Conservation (phyloP, 2,113 vertebrate species). For the Telmatochromis sp. region DNA sequence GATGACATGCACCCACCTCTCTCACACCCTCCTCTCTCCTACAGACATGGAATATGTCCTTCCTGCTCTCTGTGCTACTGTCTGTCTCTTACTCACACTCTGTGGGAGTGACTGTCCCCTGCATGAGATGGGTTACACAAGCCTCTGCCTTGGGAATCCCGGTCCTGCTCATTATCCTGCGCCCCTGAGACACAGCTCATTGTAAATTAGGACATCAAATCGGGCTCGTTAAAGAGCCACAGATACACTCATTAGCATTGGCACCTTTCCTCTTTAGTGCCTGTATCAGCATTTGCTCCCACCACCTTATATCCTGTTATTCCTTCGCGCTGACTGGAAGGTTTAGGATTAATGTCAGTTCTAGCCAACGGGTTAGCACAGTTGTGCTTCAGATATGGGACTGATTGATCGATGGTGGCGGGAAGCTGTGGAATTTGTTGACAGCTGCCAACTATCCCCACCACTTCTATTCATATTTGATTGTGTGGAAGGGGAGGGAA, state of each 20-base stretch:
- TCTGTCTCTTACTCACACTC: conserved; percentile 21
- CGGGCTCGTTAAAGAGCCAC: conserved; percentile 54
- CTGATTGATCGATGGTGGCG: conserved; percentile 52
- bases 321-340: conserved; percentile 40
- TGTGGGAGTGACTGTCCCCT: conserved; percentile 17
- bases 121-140: conserved; percentile 62
- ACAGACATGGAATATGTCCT: conserved; percentile 26
- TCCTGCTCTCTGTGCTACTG: not conserved
- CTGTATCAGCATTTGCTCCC: conserved; percentile 26
- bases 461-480: conserved; percentile 32
- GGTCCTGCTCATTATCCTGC: conserved; percentile 59
- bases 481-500: not conserved
- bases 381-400: conserved; percentile 39
- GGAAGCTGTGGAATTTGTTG: conserved; percentile 47
- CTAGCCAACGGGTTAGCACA: conserved; percentile 42
- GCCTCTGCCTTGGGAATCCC: conserved; percentile 60
- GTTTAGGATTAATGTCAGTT: conserved; percentile 63
- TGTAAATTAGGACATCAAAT: conserved; percentile 60
- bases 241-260: conserved; percentile 60
- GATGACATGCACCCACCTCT: conserved; percentile 46
- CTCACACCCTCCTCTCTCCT: conserved; percentile 1
- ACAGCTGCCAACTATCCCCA: conserved; percentile 41
- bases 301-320: conserved; percentile 29
- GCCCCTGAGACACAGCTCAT: conserved; percentile 54
- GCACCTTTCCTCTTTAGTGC: conserved; percentile 61